Base-by-base conservation (phyloP, 1,140 invertebrate species). In the Drosophila eugracilis region DNA sequence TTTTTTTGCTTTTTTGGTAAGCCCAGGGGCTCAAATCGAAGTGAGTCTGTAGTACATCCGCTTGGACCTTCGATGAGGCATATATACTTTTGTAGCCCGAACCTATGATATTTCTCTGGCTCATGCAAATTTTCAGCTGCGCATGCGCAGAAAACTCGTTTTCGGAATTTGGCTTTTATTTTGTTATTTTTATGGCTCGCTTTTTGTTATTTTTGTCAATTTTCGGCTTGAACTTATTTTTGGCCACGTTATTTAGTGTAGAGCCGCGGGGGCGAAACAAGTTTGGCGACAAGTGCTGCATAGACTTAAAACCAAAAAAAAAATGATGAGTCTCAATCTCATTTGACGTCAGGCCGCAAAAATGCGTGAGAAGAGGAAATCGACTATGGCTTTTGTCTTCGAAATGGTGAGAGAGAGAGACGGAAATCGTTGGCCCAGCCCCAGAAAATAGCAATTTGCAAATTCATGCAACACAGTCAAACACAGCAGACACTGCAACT, bases 271-370 rank as follows among this genome's bases (percentile, higher is more conserved):
- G 78, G 78, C 73, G 78, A 80, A 80, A 81, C 78, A 34, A 50
- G 78, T 80, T 80, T 81, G 60, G 49, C 72, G 66, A 81, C 77
- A 79, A 79, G 77, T 80, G 77, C 65, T 75, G 41, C 39, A 6
- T 17, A 62, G 37, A 62, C 59, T 62, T n/a, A n/a, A n/a, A 62
- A 22, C 73, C 53, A 65, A 17, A 62, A 22, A 62, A 47, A 65
- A 17, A 49, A 26, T 7, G 19, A 42, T 24, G 26, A 45, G 24
- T 22, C 34, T 48, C 37, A 9, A 26, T 10, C 14, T n/a, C n/a
- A 22, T 12, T 75, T 75, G 72, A 77, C 60, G 75, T 78, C 75
- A 78, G 75, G 52, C 62, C 41, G 4, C 15, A 78, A 66, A 78
- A 53, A 79, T 78, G 69, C 45, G 60, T 67, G 54, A 34, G 34